Percentiles rank a stretch among this genome's conserved stretches.
Evolutionary conservation across 2,888 invertebrate species (phyloP).

Genomic region (Chaitophorus viminalis): DNA sequence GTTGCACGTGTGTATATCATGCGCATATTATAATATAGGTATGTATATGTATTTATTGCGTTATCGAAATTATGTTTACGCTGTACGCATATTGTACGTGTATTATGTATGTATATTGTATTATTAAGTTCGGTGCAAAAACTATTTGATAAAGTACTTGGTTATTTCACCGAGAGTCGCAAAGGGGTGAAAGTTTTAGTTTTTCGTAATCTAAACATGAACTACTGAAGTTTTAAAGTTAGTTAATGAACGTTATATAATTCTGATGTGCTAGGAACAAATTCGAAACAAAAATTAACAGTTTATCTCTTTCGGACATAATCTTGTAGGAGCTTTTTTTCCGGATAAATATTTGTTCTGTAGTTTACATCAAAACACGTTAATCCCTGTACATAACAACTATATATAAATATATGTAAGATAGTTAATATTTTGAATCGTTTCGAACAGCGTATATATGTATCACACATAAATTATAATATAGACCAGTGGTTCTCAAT

Average conservation of each 20-base stretch:
- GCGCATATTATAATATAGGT: too few species aligned
- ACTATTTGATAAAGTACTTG: constrained; percentile 31
- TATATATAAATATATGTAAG: too few species aligned
- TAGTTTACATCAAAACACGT: too few species aligned
- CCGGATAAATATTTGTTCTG: background rate
- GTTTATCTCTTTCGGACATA: background rate
- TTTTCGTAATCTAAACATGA: constrained; percentile 54
- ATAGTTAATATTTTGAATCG: too few species aligned
- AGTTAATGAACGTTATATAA: constrained; percentile 33
- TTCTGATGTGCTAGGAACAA: constrained; percentile 27
- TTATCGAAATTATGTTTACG: constrained; percentile 25
- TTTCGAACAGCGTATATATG: too few species aligned
- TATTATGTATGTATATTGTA: background rate
- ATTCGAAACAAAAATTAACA: constrained; percentile 25
- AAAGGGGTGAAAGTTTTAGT: constrained; percentile 32
- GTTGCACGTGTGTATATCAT: background rate
- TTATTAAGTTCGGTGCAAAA: constrained; percentile 14
- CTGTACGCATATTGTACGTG: background rate
- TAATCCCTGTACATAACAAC: too few species aligned
- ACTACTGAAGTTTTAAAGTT: constrained; percentile 50
- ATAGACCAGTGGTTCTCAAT: too few species aligned
- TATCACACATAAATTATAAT: background rate
- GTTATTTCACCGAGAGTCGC: constrained; percentile 9
- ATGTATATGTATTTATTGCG: background rate
- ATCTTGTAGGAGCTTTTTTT: background rate